phyloP scores from a whole-genome alignment of 1,140 invertebrate genomes.

The Solen grandis region DNA sequence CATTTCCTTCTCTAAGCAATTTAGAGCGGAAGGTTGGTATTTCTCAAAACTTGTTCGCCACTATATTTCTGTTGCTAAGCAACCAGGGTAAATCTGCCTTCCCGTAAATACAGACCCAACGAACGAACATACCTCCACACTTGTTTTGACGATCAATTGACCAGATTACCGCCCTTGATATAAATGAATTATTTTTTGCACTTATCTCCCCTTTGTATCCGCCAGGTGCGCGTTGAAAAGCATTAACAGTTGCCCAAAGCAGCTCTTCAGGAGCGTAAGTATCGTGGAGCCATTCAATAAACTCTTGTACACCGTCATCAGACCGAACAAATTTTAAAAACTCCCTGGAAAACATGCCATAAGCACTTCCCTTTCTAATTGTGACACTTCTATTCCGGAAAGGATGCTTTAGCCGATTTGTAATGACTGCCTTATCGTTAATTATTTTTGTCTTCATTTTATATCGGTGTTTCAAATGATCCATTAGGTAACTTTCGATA shows the following conservation, averaged over 20 bases:
- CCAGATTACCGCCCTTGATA: constrained; percentile 38
- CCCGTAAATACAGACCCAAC: constrained; percentile 26
- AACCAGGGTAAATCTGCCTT: constrained; percentile 17
- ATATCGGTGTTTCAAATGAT: constrained; percentile 2
- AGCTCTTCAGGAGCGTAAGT: constrained; percentile 38
- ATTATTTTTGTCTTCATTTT: background rate
- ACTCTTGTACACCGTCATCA: constrained; percentile 11
- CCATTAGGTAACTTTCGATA: constrained; percentile 51
- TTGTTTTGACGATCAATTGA: background rate
- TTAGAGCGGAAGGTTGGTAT: constrained; percentile 8
- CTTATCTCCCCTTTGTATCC: background rate
- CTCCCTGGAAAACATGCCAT: constrained; percentile 26
- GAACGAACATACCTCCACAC: constrained; percentile 29
- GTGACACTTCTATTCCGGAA: constrained; percentile 1
- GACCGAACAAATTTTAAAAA: constrained; percentile 19
- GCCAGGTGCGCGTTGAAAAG: constrained; percentile 1
- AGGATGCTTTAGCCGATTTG: background rate
- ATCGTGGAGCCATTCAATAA: constrained; percentile 27
- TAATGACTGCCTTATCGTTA: background rate
- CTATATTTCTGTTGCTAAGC: constrained; percentile 6
- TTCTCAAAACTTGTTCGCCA: constrained; percentile 43
- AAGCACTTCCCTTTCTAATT: constrained; percentile 43
- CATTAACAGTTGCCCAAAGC: constrained; percentile 35
- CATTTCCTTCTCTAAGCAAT: constrained; percentile 29
- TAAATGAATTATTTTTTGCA: background rate